These are phyloP conservation scores for Acanthopagrus latus DNA, from an alignment of 2,797 vertebrate genomes.

Conservation along the genomic window DNA sequence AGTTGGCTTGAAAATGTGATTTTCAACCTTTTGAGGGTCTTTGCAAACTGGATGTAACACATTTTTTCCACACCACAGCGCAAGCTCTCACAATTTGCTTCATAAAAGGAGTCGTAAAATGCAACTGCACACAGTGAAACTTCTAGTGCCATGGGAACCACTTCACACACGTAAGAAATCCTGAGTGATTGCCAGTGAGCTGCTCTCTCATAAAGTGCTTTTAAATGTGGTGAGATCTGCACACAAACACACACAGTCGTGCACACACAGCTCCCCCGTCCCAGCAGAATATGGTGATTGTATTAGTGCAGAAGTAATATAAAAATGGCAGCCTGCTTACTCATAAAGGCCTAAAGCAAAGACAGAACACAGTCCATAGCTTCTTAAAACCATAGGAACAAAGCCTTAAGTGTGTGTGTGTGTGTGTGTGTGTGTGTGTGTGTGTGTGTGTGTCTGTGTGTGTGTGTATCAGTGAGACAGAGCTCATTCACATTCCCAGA, in stretches of 20 bases:
- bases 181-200: constrained; percentile 47
- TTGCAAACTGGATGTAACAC: constrained; percentile 58
- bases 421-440: constrained; percentile 27
- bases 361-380: constrained; percentile 54
- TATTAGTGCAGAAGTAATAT: constrained; percentile 26
- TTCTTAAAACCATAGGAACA: constrained; percentile 56
- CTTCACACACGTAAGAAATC: constrained; percentile 66
- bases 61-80: constrained; percentile 66
- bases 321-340: constrained; percentile 46
- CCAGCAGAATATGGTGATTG: constrained; percentile 22
- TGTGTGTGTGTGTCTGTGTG: constrained; percentile 44
- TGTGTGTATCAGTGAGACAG: constrained; percentile 30
- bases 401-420: constrained; percentile 50
- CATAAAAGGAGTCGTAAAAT: constrained; percentile 74
- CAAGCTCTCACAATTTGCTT: constrained; percentile 63
- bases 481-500: constrained; percentile 80
- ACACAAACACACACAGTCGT: constrained; percentile 4
- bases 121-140: constrained; percentile 55
- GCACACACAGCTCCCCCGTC: not conserved
- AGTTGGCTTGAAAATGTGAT: constrained; percentile 16
- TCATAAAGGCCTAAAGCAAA: constrained; percentile 38
- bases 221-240: constrained; percentile 30
- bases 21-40: constrained; percentile 46
- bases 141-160: constrained; percentile 67
- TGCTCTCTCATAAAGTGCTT: constrained; percentile 55